phyloP scores from a whole-genome alignment of 1,140 invertebrate species.

The Micrasema longulum region DNA sequence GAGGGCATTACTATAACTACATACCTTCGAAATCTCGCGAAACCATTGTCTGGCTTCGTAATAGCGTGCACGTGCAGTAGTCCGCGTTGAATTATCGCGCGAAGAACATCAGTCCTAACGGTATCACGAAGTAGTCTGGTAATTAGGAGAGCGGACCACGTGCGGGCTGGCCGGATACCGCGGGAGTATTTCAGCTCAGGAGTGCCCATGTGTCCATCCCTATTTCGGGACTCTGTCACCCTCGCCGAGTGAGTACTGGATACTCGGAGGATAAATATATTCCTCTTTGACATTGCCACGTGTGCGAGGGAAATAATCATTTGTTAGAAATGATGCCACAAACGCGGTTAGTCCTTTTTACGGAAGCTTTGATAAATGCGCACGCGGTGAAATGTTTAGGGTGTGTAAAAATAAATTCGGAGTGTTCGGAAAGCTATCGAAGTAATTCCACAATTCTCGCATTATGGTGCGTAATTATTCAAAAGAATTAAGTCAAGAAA shows the following conservation, averaged over 20 bases:
- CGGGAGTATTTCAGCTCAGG: constrained; percentile 7
- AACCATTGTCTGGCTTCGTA: neutral
- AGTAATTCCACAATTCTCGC: neutral
- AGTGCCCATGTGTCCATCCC: constrained; percentile 39
- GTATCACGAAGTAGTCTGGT: constrained; percentile 16
- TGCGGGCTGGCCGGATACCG: neutral
- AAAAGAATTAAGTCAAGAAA: too few relatives aligned
- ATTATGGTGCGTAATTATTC: neutral
- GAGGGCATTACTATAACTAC: neutral
- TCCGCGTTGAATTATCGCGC: constrained; percentile 1
- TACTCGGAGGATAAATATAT: constrained; percentile 35
- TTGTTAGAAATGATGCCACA: constrained; percentile 34
- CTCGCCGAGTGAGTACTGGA: constrained; percentile 14
- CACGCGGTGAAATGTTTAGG: constrained; percentile 33
- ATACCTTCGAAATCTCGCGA: neutral
- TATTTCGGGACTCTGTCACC: constrained; percentile 45
- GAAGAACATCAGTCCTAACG: neutral
- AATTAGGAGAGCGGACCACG: constrained; percentile 18
- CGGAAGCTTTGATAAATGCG: constrained; percentile 31
- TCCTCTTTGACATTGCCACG: constrained; percentile 35
- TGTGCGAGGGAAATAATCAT: constrained; percentile 38
- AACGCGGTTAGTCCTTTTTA: constrained; percentile 25
- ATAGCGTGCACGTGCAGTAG: constrained; percentile 8
- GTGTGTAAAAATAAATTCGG: constrained; percentile 1
- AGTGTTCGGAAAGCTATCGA: neutral